Conservation (phyloP, 2,797 vertebrate genomes). For the Sebastes jordani region DNA sequence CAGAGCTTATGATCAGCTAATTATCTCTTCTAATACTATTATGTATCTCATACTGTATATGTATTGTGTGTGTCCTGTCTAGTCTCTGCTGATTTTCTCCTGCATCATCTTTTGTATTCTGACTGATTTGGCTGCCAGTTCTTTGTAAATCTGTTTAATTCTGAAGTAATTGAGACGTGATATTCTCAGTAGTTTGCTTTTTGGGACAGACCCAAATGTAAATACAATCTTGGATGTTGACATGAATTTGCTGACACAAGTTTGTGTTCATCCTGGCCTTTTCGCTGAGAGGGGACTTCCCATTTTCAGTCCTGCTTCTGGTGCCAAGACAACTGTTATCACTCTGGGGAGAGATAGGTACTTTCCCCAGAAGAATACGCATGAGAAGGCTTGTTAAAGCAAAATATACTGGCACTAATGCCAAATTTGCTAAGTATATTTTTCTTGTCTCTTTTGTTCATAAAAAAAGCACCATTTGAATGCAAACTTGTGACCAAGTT, state of each 20-base stretch:
- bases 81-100: neutral
- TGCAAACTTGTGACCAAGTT: neutral
- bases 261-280: conserved; percentile 49
- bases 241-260: conserved; percentile 42
- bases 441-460: neutral
- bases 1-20: neutral
- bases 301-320: conserved; percentile 39
- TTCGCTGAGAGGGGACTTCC: conserved; percentile 60
- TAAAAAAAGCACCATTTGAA: neutral
- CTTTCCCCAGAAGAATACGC: conserved; percentile 39
- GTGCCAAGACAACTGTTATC: conserved; percentile 54
- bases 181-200: conserved; percentile 15
- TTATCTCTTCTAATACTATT: neutral
- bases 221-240: conserved; percentile 56
- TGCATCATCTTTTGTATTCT: neutral
- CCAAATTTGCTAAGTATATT: neutral
- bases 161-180: neutral
- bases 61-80: neutral
- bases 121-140: neutral
- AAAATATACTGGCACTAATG: neutral
- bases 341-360: conserved; percentile 24
- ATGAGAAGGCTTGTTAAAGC: neutral
- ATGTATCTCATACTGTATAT: neutral
- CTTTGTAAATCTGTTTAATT: neutral
- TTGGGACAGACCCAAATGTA: conserved; percentile 30